A percentile compares a stretch with the other conserved stretches of the same genome.
Evolutionary conservation across 2,888 invertebrate species (phyloP).

Genomic region (Zeuzera pyrina): DNA sequence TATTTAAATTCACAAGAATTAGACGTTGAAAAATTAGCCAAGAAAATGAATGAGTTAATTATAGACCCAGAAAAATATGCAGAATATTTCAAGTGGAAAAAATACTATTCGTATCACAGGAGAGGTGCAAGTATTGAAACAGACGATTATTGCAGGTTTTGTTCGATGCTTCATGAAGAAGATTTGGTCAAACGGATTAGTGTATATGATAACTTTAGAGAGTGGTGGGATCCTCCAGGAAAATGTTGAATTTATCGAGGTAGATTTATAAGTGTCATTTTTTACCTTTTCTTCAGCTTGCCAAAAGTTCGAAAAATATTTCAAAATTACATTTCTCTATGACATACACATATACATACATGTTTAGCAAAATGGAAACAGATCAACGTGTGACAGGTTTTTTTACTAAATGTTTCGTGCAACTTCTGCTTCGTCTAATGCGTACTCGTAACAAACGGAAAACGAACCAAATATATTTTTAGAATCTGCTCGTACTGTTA

Average conservation of each 20-base stretch:
- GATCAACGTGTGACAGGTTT: no score
- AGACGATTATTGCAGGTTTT: conserved; percentile 26
- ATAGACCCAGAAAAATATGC: conserved; percentile 21
- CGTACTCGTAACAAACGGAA: no score
- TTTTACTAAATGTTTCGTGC: no score
- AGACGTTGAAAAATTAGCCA: conserved; percentile 18
- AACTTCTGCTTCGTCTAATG: no score
- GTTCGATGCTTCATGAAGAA: conserved; percentile 20
- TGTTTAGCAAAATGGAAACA: no score
- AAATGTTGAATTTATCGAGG: neutral
- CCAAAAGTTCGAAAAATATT: no score
- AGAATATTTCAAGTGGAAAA: conserved; percentile 29
- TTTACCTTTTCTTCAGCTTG: no score
- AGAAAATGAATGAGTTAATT: conserved; percentile 22
- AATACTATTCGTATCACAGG: conserved; percentile 25
- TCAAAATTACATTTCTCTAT: no score
- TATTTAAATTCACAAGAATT: conserved; percentile 23
- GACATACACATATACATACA: no score
- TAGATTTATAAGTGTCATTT: no score
- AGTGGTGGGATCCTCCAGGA: conserved; percentile 10
- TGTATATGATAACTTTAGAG: conserved; percentile 5
- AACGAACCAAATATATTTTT: no score
- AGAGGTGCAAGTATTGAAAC: conserved; percentile 20
- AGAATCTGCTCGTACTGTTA: no score
- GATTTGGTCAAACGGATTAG: conserved; percentile 5